These are phyloP conservation scores for Trachythela sp. DNA, from an alignment of 64 coral and sea anemone genomes.

Conservation along the genomic window DNA sequence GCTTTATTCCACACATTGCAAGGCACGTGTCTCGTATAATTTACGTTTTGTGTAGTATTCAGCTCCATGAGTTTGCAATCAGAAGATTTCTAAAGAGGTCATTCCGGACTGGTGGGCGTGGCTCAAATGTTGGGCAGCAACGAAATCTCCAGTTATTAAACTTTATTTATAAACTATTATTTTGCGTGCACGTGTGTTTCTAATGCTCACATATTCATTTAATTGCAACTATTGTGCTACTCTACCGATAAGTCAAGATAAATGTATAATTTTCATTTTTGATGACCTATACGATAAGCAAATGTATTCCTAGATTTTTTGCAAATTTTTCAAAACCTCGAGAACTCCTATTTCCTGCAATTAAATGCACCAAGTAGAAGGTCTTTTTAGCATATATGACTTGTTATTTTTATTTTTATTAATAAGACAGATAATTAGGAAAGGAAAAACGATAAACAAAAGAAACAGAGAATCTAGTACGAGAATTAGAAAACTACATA, in stretches of 20 bases:
- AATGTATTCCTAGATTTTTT: too few species aligned
- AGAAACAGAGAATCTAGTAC: too few species aligned
- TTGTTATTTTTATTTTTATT: too few species aligned
- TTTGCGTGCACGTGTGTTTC: background rate
- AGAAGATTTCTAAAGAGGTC: background rate
- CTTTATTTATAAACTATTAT: background rate
- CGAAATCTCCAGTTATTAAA: background rate
- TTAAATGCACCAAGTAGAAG: too few species aligned
- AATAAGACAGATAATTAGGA: too few species aligned
- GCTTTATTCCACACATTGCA: background rate
- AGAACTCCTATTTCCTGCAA: too few species aligned
- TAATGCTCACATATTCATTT: background rate
- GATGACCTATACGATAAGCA: too few species aligned
- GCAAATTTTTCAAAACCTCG: too few species aligned
- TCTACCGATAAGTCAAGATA: background rate
- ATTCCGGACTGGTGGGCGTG: background rate
- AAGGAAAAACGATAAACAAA: too few species aligned
- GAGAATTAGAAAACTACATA: too few species aligned
- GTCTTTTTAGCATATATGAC: too few species aligned
- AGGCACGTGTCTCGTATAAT: background rate
- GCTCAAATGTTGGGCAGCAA: background rate
- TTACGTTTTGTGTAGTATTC: background rate
- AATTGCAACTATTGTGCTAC: background rate
- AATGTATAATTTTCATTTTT: too few species aligned
- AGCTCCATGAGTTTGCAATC: background rate